phyloP scores from a whole-genome alignment of 2,888 invertebrate genomes.

The Thelaira solivaga region DNA sequence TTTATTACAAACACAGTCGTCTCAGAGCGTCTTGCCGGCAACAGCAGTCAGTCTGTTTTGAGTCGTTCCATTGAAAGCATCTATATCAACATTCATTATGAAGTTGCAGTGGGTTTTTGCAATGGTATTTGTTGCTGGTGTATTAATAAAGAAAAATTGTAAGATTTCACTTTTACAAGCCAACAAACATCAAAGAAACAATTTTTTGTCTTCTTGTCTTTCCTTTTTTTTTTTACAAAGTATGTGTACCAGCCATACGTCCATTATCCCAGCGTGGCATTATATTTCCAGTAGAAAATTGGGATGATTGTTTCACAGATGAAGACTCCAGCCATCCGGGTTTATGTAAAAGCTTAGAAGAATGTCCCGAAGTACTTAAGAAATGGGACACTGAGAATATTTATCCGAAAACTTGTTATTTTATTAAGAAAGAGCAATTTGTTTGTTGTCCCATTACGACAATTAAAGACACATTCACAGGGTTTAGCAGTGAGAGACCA shows the following conservation, averaged over 20 bases:
- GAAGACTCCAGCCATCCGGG: conserved; percentile 57
- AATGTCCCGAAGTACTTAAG: conserved; percentile 66
- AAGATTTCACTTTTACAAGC: conserved; percentile 22
- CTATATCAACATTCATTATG: too few relatives aligned
- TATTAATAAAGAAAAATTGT: conserved; percentile 46
- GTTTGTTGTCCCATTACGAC: conserved; percentile 66
- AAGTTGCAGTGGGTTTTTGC: conserved; percentile 24
- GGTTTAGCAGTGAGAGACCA: not conserved
- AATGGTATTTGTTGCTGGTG: not conserved
- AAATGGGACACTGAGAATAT: conserved; percentile 65
- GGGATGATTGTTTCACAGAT: conserved; percentile 67
- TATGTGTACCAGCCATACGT: conserved; percentile 64
- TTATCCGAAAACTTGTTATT: conserved; percentile 71
- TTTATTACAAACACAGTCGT: not conserved
- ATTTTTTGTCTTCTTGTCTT: too few relatives aligned
- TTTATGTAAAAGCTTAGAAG: conserved; percentile 65
- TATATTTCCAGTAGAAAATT: conserved; percentile 67
- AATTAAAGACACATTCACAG: not conserved
- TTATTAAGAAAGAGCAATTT: conserved; percentile 70
- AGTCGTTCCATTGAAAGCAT: not conserved
- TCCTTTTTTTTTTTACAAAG: conserved; percentile 34
- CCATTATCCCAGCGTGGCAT: conserved; percentile 64
- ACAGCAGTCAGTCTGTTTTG: too few relatives aligned
- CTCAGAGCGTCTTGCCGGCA: not conserved
- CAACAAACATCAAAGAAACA: too few relatives aligned